Evolutionary conservation across 2,797 vertebrate species (phyloP), one percentile per base, ranked within the genome.

Genomic region (Coluber constrictor): DNA sequence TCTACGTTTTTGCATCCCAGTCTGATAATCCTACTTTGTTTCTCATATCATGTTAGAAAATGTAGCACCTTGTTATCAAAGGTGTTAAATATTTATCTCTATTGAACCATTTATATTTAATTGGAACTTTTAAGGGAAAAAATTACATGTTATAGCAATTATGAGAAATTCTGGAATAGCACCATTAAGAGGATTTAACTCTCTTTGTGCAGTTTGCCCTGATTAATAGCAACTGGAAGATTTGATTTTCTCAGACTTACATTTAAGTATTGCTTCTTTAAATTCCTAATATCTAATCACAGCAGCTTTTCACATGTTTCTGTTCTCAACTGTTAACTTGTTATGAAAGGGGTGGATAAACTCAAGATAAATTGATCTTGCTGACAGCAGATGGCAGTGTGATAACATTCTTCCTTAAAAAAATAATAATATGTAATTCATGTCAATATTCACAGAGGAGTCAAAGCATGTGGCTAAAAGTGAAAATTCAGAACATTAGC

Each of bases 361-460:
- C 74, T 83, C 18, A 83, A 4, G 6, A 20, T n/a, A 86, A n/a
- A 32, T 56, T 23, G 23, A 11, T 37, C 27, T 54, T 89, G 43
- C 57, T 83, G 25, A n/a, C 93, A 91, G 90, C 87, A 93, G 90
- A 43, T 91, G 93, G 93, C 93, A 91, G 87, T 89, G 20, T 86
- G 29, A 47, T 63, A 89, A 91, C 66, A 63, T 25, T 56, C 16
- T 90, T 87, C 18, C 61, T 56, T 37, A 29, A 25, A 29, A 11
- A 61, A 57, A 18, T 51, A 74, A 74, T 15, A 8, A 47, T 61
- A 89, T 86, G 47, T 20, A n/a, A 13, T 32, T 83, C 56, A 56
- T 15, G 13, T 89, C 47, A 83, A 54, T 10, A 43, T 12, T 54
- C 23, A 51, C 4, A 79, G 12, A 27, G 29, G 47, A 60, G 63